Conservation (phyloP, 2,797 vertebrate species). For the Cirrhinus mrigala region DNA sequence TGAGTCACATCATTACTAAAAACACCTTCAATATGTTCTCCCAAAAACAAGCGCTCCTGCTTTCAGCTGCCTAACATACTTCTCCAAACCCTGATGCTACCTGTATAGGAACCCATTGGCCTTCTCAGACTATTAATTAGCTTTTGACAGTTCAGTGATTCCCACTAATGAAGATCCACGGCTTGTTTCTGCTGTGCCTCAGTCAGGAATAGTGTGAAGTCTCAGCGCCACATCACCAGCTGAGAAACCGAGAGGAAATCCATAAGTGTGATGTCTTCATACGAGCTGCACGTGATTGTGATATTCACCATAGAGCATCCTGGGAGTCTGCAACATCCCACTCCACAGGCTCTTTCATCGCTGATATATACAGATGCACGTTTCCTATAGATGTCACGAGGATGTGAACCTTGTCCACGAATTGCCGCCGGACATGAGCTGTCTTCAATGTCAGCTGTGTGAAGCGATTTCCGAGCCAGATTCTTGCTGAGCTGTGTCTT, state of each 20-base stretch:
- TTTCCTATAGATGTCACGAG: conserved; percentile 60
- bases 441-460: conserved; percentile 39
- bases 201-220: conserved; percentile 32
- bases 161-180: conserved; percentile 69
- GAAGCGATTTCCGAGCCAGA: conserved; percentile 48
- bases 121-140: conserved; percentile 66
- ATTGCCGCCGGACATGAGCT: conserved; percentile 42
- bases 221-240: conserved; percentile 43
- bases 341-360: background rate
- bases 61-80: background rate
- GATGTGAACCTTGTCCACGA: conserved; percentile 35
- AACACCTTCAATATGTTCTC: conserved; percentile 6
- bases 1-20: conserved; percentile 26
- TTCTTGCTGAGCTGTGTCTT: conserved; percentile 59
- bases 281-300: background rate
- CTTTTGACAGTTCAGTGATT: conserved; percentile 71
- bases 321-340: too few species aligned
- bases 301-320: too few species aligned
- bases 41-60: background rate
- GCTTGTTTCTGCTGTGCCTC: conserved; percentile 61
- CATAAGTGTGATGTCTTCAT: conserved; percentile 24
- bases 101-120: conserved; percentile 10
- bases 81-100: conserved; percentile 1
- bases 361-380: conserved; percentile 10
- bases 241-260: conserved; percentile 63